Evolutionary conservation across 1,140 invertebrate species (phyloP), one percentile per base, ranked within the genome.

Genomic region (Trissolcus basalis): DNA sequence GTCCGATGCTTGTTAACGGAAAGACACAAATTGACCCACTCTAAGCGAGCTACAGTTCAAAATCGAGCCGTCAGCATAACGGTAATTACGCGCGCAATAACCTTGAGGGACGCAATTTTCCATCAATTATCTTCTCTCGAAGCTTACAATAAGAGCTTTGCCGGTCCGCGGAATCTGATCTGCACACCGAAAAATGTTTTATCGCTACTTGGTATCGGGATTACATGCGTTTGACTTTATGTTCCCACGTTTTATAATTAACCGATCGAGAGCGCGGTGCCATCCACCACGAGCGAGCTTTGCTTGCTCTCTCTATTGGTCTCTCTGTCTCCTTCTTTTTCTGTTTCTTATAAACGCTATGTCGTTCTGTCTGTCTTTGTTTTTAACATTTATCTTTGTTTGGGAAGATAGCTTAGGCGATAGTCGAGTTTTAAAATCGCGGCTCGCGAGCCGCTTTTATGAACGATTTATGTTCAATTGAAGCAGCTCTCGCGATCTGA

Each of bases 391-490:
- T 79, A 75, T 72, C 60, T 67, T 76, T 80, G 50, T 71, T 58
- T 61, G 43, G 43, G 55, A 61, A 81, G 80, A 81, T 82, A 67
- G 72, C 75, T 80, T 77, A 67, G 75, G 78, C 79, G 81, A 81
- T 81, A 82, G 80, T 78, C 72, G 50, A 6, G 69, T 70, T 78
- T 78, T 76, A 80, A 81, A 81, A 81, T 81, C 75, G 78, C 78
- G 77, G 60, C 58, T 56, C 68, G 65, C 48, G 76, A 77, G 75
- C 65, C 64, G 73, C 70, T 72, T 77, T 83, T 83, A 80, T 82
- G 81, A 83, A 80, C 81, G 81, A 82, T 82, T 82, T 82, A 82
- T 80, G 81, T 81, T 82, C 78, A 78, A 80, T 82, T 79, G 80
- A 81, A 79, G 63, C 69, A 72, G 67, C 63, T 75, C 50, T 27